A percentile compares a stretch with the other conserved stretches of the same genome.
These are phyloP conservation scores for Cerastoderma edule DNA, from an alignment of 2,888 invertebrate genomes.

Conservation along the genomic window DNA sequence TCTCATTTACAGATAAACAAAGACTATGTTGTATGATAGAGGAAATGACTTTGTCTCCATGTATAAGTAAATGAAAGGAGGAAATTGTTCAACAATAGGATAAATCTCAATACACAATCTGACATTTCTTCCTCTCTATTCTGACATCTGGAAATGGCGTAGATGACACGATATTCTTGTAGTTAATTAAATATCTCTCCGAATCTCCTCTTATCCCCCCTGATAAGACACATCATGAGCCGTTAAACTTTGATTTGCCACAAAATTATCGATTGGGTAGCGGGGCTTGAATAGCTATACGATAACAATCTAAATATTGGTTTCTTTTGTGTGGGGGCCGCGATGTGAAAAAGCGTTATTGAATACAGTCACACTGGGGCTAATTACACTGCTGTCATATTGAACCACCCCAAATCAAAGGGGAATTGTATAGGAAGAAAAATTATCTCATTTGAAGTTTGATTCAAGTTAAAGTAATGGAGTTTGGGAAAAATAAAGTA, in stretches of 20 bases:
- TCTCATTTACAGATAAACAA: no score
- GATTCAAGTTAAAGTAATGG: no score
- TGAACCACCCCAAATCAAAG: no score
- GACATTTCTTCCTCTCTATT: conserved; percentile 5
- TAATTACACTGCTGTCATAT: no score
- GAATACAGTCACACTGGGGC: conserved; percentile 30
- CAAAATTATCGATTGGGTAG: conserved; percentile 30
- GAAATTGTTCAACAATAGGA: no score
- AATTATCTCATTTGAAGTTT: no score
- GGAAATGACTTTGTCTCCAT: no score
- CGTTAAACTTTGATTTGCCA: conserved; percentile 1
- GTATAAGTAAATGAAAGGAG: no score
- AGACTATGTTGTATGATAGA: no score
- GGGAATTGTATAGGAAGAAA: no score
- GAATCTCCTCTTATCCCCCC: neutral
- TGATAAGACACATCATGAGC: conserved; percentile 20
- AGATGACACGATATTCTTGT: conserved; percentile 7
- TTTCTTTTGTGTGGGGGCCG: conserved; percentile 45
- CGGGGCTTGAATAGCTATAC: conserved; percentile 1
- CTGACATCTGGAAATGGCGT: neutral
- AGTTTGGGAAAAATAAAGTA: no score
- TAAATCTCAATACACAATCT: no score
- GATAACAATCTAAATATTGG: conserved; percentile 44
- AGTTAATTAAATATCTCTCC: conserved; percentile 5
- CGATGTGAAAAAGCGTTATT: conserved; percentile 43